These are phyloP conservation scores for Diachasmimorpha longicaudata DNA, from an alignment of 1,140 invertebrate species.

Conservation along the genomic window DNA sequence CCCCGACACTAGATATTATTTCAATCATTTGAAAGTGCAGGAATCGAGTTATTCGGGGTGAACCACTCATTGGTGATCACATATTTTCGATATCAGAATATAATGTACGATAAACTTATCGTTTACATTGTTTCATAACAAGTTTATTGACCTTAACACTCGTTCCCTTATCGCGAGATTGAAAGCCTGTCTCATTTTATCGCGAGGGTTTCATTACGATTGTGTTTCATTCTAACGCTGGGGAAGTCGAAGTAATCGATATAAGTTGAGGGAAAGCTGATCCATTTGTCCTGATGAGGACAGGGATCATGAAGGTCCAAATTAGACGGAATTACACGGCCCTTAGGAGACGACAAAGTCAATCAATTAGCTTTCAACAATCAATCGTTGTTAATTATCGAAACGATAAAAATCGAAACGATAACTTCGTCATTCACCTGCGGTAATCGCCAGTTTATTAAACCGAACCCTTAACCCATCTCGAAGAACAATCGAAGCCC, in stretches of 20 bases:
- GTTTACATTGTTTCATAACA: neutral
- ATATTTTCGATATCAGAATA: neutral
- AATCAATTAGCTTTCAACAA: neutral
- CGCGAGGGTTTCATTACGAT: neutral
- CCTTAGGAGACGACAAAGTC: neutral
- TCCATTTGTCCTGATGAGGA: slow-evolving; percentile 6
- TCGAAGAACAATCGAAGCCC: neutral
- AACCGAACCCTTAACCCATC: neutral
- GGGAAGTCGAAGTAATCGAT: slow-evolving; percentile 30
- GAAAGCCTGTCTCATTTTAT: neutral
- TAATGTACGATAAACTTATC: neutral
- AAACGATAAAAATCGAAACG: neutral
- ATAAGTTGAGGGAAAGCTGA: slow-evolving; percentile 37
- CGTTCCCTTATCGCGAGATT: neutral
- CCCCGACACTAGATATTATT: neutral
- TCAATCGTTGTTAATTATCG: neutral
- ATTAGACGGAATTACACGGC: neutral
- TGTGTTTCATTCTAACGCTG: neutral
- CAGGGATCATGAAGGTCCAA: neutral
- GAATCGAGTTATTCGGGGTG: neutral
- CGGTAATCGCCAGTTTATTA: neutral
- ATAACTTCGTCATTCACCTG: neutral
- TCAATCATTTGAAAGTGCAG: neutral
- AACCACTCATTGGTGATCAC: neutral
- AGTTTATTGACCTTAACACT: neutral